Evolutionary conservation across 2,797 vertebrate genomes (phyloP).

Genomic region (Silurus aristotelis): DNA sequence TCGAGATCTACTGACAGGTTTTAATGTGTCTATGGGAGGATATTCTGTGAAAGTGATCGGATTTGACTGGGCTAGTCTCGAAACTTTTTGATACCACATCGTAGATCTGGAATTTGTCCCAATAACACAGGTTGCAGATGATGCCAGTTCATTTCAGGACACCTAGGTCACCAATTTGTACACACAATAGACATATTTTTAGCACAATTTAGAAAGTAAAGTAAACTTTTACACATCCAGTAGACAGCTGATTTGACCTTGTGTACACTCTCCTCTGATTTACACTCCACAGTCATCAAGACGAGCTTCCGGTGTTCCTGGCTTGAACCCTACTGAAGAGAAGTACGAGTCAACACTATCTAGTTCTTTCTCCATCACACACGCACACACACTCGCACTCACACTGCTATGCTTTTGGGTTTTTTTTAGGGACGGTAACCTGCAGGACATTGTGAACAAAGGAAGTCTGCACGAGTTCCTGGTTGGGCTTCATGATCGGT

Average conservation of each 20-base stretch:
- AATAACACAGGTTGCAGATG: neutral
- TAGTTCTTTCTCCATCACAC: neutral
- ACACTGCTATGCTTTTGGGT: neutral
- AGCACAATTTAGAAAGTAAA: neutral
- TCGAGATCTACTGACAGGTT: too few species aligned
- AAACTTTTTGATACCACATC: too few species aligned
- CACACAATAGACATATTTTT: neutral
- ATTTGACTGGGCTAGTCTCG: too few species aligned
- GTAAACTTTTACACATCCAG: neutral
- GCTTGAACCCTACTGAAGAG: constrained; percentile 90
- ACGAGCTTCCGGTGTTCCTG: constrained; percentile 90
- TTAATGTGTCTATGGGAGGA: too few species aligned
- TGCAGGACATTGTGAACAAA: constrained; percentile 88
- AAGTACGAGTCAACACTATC: constrained; percentile 77
- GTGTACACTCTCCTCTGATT: neutral
- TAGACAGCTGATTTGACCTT: neutral
- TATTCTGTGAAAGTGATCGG: too few species aligned
- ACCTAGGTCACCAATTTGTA: neutral
- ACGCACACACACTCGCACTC: neutral
- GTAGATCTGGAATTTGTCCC: too few species aligned
- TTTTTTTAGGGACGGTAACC: constrained; percentile 87
- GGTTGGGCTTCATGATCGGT: constrained; percentile 86
- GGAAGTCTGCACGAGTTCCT: constrained; percentile 94
- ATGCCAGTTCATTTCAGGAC: neutral
- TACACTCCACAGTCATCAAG: constrained; percentile 83